Conservation (phyloP, 2,113 vertebrate species). For the Atractosteus spatula region DNA sequence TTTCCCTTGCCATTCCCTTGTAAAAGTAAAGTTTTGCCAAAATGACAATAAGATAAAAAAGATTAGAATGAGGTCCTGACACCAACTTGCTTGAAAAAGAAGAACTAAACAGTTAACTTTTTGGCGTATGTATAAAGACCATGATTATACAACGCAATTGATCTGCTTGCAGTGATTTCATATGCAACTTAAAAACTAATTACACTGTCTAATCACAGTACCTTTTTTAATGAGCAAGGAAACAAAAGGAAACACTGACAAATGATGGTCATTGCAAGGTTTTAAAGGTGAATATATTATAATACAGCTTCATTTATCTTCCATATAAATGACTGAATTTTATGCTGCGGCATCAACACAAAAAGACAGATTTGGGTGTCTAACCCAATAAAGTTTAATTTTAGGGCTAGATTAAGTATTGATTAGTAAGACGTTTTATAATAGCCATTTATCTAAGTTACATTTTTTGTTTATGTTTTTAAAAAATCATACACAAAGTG, state of each 20-base stretch:
- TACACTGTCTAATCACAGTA: not conserved
- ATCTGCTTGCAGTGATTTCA: too few relatives aligned
- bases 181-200: conserved; percentile 3
- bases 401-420: conserved; percentile 18
- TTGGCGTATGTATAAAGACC: too few relatives aligned
- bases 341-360: not conserved
- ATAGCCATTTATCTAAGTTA: not conserved
- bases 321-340: not conserved
- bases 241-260: conserved; percentile 11
- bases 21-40: too few relatives aligned
- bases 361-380: not conserved
- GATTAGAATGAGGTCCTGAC: too few relatives aligned
- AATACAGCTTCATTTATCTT: conserved; percentile 9
- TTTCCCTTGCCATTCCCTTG: too few relatives aligned
- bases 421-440: conserved; percentile 2
- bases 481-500: too few relatives aligned
- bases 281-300: conserved; percentile 9
- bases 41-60: too few relatives aligned
- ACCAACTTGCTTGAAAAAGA: too few relatives aligned
- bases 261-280: conserved; percentile 14
- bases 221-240: not conserved
- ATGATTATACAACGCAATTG: too few relatives aligned
- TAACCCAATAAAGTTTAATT: conserved; percentile 1
- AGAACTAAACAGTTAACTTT: too few relatives aligned
- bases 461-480: too few relatives aligned